phyloP scores from a whole-genome alignment of 2,797 vertebrate genomes.

The Anguilla pacifica region DNA sequence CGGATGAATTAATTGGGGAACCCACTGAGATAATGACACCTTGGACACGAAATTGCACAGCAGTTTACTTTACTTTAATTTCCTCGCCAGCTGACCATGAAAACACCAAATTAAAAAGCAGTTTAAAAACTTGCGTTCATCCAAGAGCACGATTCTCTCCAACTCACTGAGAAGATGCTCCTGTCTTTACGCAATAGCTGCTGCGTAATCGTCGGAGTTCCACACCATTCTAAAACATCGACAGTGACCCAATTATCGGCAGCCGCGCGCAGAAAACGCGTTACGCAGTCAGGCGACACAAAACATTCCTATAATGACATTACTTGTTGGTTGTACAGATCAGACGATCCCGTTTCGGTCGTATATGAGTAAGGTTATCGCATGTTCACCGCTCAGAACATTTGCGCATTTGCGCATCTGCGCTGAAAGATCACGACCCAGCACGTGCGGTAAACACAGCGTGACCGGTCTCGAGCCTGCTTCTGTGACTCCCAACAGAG shows the following conservation, averaged over 20 bases:
- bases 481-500: neutral
- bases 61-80: constrained; percentile 15
- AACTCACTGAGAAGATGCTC: neutral
- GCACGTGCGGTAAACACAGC: neutral
- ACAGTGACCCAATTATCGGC: neutral
- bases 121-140: neutral
- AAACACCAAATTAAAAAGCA: neutral
- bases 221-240: neutral
- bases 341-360: too few species aligned
- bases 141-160: constrained; percentile 9
- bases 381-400: neutral
- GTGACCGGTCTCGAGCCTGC: neutral
- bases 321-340: too few species aligned
- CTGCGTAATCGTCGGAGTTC: neutral
- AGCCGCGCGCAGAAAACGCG: neutral
- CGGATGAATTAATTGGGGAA: constrained; percentile 15
- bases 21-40: constrained; percentile 6
- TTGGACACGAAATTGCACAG: constrained; percentile 26
- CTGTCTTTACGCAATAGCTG: neutral
- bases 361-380: too few species aligned
- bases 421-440: neutral
- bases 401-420: neutral
- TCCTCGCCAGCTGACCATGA: constrained; percentile 23
- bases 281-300: neutral
- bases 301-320: too few species aligned